A percentile compares a stretch with the other conserved stretches of the same genome.
These are phyloP conservation scores for Carassius carassius DNA, from an alignment of 2,113 vertebrate genomes.

Conservation along the genomic window DNA sequence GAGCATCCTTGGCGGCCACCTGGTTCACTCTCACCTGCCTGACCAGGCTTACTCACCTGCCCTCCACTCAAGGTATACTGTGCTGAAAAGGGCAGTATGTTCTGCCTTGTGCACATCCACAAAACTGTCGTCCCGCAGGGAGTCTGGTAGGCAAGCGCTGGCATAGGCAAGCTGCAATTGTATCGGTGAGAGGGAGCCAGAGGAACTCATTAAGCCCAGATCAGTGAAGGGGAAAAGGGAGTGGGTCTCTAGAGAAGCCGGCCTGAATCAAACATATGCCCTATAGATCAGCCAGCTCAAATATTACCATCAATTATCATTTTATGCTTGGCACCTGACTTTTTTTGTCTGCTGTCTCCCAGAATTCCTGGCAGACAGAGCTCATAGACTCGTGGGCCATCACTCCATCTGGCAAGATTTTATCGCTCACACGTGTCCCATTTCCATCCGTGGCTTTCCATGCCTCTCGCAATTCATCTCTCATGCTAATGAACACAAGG, in stretches of 20 bases:
- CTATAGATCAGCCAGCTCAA: slow-evolving; percentile 47
- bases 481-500: neutral
- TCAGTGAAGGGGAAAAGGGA: slow-evolving; percentile 50
- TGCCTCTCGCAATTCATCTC: slow-evolving; percentile 19
- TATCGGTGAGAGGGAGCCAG: slow-evolving; percentile 36
- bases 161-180: slow-evolving; percentile 30
- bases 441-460: neutral
- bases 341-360: slow-evolving; percentile 35
- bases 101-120: slow-evolving; percentile 2
- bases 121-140: neutral
- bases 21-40: slow-evolving; percentile 97
- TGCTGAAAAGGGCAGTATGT: slow-evolving; percentile 13
- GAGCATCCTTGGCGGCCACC: slow-evolving; percentile 88
- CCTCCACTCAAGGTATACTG: slow-evolving; percentile 87
- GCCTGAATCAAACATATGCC: slow-evolving; percentile 50
- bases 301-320: slow-evolving; percentile 49
- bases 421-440: neutral
- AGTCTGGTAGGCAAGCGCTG: neutral
- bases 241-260: slow-evolving; percentile 27
- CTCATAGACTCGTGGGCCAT: slow-evolving; percentile 17
- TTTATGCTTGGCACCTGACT: slow-evolving; percentile 38
- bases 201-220: slow-evolving; percentile 55
- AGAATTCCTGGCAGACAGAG: slow-evolving; percentile 22
- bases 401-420: slow-evolving; percentile 46
- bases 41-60: slow-evolving; percentile 87